phyloP scores from a whole-genome alignment of 2,113 vertebrate genomes.

The Corvus moneduloides region DNA sequence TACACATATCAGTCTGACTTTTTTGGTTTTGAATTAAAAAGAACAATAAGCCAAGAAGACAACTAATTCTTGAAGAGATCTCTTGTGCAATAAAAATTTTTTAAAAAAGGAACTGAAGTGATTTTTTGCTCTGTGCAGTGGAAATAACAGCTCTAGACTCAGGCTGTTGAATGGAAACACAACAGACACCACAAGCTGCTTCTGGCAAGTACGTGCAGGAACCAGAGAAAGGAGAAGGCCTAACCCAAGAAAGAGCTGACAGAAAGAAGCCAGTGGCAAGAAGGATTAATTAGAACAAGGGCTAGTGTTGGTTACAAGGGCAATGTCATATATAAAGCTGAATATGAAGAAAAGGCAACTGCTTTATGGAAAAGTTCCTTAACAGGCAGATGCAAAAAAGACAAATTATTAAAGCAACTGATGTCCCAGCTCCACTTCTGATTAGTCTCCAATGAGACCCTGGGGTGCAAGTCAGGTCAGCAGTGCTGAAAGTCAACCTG shows the following conservation, averaged over 20 bases:
- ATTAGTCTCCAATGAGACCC: neutral
- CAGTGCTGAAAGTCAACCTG: neutral
- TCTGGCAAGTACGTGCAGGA: neutral
- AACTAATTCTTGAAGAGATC: neutral
- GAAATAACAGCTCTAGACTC: neutral
- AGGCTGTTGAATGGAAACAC: neutral
- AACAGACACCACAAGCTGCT: neutral
- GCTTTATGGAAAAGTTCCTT: neutral
- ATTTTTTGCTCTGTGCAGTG: neutral
- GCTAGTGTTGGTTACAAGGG: neutral
- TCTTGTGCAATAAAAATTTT: neutral
- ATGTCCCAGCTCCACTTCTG: neutral
- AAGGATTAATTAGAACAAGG: neutral
- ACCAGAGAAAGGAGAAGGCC: neutral
- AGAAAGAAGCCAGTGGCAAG: neutral
- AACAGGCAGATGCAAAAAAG: neutral
- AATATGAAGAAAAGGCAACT: neutral
- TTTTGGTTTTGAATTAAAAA: neutral
- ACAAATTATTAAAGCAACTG: neutral
- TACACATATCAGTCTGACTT: neutral
- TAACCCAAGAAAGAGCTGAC: neutral
- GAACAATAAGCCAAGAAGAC: neutral
- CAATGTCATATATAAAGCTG: neutral
- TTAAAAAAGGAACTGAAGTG: neutral
- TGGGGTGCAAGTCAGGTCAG: neutral